phyloP scores from a whole-genome alignment of 1,140 invertebrate species.

The Oryzaephilus surinamensis region DNA sequence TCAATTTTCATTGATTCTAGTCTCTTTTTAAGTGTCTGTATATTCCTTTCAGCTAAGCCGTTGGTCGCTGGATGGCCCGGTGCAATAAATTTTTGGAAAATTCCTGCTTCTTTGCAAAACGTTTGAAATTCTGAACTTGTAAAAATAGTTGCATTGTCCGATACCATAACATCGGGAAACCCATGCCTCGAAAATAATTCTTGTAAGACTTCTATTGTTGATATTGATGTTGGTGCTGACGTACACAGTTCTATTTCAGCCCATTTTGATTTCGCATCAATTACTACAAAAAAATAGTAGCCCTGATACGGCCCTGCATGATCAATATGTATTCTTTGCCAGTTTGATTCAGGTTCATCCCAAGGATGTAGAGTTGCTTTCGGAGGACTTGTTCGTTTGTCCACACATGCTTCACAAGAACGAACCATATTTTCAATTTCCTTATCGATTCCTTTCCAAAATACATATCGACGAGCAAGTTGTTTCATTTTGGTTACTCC shows the following conservation, averaged over 20 bases:
- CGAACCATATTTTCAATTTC: constrained; percentile 22
- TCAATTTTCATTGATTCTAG: too few species aligned
- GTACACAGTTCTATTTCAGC: constrained; percentile 27
- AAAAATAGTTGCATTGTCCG: too few species aligned
- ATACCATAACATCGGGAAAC: too few species aligned
- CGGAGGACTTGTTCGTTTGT: constrained; percentile 13
- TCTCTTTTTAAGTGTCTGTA: too few species aligned
- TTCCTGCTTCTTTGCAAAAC: too few species aligned
- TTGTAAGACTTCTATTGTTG: too few species aligned
- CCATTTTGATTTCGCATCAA: constrained; percentile 29
- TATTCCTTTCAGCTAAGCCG: too few species aligned
- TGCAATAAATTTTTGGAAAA: too few species aligned
- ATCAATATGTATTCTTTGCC: constrained; percentile 18
- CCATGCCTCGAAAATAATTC: too few species aligned
- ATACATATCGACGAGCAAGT: constrained; percentile 15
- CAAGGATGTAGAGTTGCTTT: constrained; percentile 19
- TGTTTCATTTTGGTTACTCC: constrained; percentile 24
- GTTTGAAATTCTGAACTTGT: too few species aligned
- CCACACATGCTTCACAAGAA: constrained; percentile 17
- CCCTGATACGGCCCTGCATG: constrained; percentile 17
- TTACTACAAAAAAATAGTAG: constrained; percentile 20
- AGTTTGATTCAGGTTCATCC: constrained; percentile 19
- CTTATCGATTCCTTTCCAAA: constrained; percentile 18
- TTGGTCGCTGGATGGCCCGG: too few species aligned
- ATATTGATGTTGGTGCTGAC: too few species aligned